These are phyloP conservation scores for Baronia brevicornis DNA, from an alignment of 2,888 invertebrate species.

Conservation along the genomic window DNA sequence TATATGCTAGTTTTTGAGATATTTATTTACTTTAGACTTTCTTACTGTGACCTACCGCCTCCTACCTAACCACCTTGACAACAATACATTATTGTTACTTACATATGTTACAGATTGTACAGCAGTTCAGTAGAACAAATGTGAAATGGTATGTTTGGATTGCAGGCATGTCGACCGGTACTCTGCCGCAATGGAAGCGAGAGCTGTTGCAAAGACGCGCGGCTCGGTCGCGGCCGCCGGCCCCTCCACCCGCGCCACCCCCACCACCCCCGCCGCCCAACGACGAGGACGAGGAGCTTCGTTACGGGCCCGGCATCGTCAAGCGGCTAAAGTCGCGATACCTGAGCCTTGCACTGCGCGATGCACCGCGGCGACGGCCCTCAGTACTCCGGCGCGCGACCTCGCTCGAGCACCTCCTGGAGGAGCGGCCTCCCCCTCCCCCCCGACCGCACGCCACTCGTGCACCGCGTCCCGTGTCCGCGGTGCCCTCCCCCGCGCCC, in stretches of 20 bases:
- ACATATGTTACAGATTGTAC: no score
- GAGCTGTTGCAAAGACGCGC: conserved; percentile 86
- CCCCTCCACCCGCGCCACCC: conserved; percentile 32
- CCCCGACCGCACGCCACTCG: conserved; percentile 36
- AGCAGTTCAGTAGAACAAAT: background rate
- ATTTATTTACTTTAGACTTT: no score
- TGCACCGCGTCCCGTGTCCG: conserved; percentile 42
- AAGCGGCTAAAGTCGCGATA: conserved; percentile 91
- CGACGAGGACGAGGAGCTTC: conserved; percentile 81
- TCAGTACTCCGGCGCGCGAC: conserved; percentile 87
- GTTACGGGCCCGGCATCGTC: conserved; percentile 94
- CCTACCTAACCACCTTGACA: no score
- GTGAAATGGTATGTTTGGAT: background rate
- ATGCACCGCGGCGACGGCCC: conserved; percentile 79
- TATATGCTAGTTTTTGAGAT: no score
- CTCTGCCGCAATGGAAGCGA: conserved; percentile 87
- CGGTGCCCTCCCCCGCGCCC: conserved; percentile 35
- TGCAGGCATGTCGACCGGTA: conserved; percentile 60
- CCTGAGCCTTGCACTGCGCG: conserved; percentile 88
- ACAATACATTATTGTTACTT: no score
- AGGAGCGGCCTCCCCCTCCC: conserved; percentile 70
- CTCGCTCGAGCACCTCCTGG: conserved; percentile 89
- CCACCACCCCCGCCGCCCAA: conserved; percentile 42
- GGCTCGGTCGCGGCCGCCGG: conserved; percentile 45
- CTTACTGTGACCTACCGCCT: no score